A percentile compares a stretch with the other conserved stretches of the same genome.
phyloP scores from a whole-genome alignment of 2,888 invertebrate genomes.

The Mimas tiliae region DNA sequence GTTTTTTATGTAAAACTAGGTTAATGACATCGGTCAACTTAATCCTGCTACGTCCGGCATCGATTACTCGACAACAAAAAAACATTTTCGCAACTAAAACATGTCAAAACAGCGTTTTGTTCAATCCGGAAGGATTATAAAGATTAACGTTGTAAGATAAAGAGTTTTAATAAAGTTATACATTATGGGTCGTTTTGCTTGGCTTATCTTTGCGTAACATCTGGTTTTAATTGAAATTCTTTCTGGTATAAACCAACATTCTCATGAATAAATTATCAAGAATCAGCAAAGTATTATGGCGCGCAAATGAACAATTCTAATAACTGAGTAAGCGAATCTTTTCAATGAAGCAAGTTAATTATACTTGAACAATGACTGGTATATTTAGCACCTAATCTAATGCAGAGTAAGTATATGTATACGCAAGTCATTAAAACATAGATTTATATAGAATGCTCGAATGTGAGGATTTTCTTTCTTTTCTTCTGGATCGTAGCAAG shows the following conservation, averaged over 20 bases:
- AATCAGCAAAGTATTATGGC: slow-evolving; percentile 18
- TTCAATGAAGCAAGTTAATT: slow-evolving; percentile 3
- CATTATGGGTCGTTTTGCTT: slow-evolving; percentile 30
- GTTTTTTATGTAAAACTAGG: slow-evolving; percentile 44
- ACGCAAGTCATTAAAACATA: not conserved
- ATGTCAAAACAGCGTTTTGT: slow-evolving; percentile 71
- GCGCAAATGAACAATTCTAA: slow-evolving; percentile 15
- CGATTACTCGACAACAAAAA: slow-evolving; percentile 68
- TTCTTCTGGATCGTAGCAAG: too few species aligned
- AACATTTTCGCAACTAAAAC: slow-evolving; percentile 49
- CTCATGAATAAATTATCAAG: slow-evolving; percentile 21
- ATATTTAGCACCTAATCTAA: not conserved
- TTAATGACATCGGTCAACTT: slow-evolving; percentile 42
- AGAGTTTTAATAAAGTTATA: slow-evolving; percentile 39
- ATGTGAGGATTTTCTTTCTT: not conserved
- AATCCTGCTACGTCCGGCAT: slow-evolving; percentile 70
- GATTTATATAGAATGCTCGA: not conserved
- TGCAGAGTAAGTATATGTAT: not conserved
- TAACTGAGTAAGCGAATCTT: slow-evolving; percentile 19
- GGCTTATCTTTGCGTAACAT: slow-evolving; percentile 37
- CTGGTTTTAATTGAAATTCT: slow-evolving; percentile 22
- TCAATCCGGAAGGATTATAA: slow-evolving; percentile 65
- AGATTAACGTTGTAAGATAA: slow-evolving; percentile 32
- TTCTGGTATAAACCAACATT: not conserved
- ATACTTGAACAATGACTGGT: not conserved